Base-by-base conservation (phyloP, 2,113 vertebrate species). In the Lasiurus borealis region DNA sequence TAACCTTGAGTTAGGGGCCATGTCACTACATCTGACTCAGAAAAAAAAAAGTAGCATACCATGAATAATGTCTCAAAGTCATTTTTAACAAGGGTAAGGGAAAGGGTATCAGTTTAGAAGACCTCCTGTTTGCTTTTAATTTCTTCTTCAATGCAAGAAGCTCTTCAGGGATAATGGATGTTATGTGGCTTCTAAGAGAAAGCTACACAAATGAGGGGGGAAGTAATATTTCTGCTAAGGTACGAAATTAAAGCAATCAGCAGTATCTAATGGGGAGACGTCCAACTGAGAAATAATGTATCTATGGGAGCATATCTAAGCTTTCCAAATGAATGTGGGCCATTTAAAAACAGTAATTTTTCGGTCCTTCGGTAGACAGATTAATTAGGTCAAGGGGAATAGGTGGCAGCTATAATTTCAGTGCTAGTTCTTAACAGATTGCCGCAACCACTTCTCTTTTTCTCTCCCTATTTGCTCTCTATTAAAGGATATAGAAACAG, bases 331-430 rank as follows among this genome's bases (percentile, higher is more conserved):
- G 44, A 93, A 80, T 19, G 46, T 11, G 71, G 13, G 57, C 12
- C 69, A 82, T 66, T 91, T 88, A 75, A 83, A 77, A 86, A 54
- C 10, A 91, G 71, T 81, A 91, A 87, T 92, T 88, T 88, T 92
- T 93, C 87, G 40, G 21, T 50, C 85, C 54, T 75, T 92, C 62
- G 83, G 59, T 2, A 85, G 87, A 92, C 72, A 95, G 92, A 95
- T 93, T 76, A 92, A 96, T 94, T 85, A 93, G 85, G n/a, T 90
- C 82, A 52, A 62, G 90, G 81, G 85, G 77, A 92, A 73, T 0
- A 36, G 36, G 81, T 88, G 52, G 18, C 81, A 80, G 69, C 78
- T 57, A 14, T 83, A 88, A 95, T 75, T 97, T 95, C 78, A 92
- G 72, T 19, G 44, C 69, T 83, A 36, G 59, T 44, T 93, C n/a